These are phyloP conservation scores for Anarhynchus alexandrinus DNA, from an alignment of 2,113 vertebrate genomes.

Conservation along the genomic window DNA sequence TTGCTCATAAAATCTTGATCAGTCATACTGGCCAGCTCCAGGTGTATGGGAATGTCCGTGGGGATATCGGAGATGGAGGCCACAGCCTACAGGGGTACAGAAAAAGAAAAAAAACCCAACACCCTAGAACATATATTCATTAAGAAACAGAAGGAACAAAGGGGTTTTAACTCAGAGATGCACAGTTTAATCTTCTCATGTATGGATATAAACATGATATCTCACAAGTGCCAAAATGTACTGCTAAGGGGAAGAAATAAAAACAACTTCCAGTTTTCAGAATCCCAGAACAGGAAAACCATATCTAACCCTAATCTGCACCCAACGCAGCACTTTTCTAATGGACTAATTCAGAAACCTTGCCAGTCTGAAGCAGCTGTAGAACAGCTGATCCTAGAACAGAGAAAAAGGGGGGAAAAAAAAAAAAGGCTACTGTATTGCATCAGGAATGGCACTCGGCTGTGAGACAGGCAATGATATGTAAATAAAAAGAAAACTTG, in stretches of 20 bases:
- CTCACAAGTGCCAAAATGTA: not conserved
- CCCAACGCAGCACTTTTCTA: not conserved
- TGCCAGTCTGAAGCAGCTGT: not conserved
- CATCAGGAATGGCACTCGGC: not conserved
- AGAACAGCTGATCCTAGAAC: not conserved
- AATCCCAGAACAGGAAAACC: not conserved
- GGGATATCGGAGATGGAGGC: conserved; percentile 84
- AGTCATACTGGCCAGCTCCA: conserved; percentile 97
- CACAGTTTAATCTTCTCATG: not conserved
- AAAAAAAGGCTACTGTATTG: not conserved
- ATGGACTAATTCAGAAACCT: not conserved
- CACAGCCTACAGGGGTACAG: conserved; percentile 76
- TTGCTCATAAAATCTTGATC: conserved; percentile 90
- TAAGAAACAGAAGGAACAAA: not conserved
- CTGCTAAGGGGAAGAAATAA: not conserved
- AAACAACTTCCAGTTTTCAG: not conserved
- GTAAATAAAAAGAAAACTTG: not conserved
- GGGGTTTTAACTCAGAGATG: not conserved
- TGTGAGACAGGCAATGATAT: not conserved
- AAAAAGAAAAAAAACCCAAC: not conserved
- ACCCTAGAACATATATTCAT: not conserved
- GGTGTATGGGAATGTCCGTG: conserved; percentile 86
- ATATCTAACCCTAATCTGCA: not conserved
- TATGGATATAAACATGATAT: not conserved
- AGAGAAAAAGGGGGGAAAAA: not conserved